Percentiles rank a stretch among this genome's conserved stretches.
These are phyloP conservation scores for Arizona elegans DNA, from an alignment of 2,113 vertebrate species.

Conservation along the genomic window DNA sequence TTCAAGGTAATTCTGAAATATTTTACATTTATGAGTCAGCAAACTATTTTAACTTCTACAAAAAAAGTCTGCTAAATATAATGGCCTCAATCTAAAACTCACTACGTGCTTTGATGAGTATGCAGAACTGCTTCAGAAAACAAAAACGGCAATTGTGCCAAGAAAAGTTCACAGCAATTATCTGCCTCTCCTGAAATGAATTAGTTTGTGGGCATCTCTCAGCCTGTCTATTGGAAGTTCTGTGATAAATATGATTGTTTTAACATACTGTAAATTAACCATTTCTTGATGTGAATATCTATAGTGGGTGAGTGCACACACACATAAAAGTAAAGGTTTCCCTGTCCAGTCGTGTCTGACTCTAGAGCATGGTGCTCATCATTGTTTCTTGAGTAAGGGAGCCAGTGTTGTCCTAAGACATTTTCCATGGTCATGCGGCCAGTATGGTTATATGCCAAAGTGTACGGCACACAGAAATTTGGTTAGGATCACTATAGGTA, in stretches of 20 bases:
- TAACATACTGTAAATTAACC: neutral
- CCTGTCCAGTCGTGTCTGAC: neutral
- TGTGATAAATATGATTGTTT: neutral
- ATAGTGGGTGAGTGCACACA: neutral
- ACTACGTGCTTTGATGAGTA: neutral
- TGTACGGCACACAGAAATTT: neutral
- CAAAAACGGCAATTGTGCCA: neutral
- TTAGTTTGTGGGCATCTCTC: no score
- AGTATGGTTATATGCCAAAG: neutral
- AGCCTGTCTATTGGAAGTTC: neutral
- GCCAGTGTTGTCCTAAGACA: neutral
- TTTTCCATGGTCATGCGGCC: neutral
- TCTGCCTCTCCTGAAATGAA: neutral
- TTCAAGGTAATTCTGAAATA: neutral
- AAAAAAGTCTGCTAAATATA: neutral
- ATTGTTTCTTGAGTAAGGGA: neutral
- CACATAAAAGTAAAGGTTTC: neutral
- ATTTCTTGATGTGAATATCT: neutral
- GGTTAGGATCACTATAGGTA: neutral
- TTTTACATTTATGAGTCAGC: neutral
- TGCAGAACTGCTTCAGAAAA: neutral
- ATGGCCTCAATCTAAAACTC: neutral
- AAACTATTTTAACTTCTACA: neutral
- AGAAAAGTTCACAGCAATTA: neutral
- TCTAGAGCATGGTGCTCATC: neutral